These are phyloP conservation scores for Masnerella sp. DNA, from an alignment of 2,888 invertebrate genomes.

Conservation along the genomic window DNA sequence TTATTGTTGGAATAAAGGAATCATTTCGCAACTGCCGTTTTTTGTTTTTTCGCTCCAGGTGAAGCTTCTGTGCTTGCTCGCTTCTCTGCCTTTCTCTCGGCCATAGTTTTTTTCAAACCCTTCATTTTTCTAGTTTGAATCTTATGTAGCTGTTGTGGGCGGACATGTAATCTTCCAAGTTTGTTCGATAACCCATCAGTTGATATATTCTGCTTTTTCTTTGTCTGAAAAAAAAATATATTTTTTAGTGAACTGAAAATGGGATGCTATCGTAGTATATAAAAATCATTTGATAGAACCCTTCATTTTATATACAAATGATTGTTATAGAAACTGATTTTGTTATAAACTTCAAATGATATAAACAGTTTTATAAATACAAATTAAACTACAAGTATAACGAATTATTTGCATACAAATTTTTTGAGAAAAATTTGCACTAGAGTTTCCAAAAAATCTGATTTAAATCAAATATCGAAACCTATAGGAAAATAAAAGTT, in stretches of 20 bases:
- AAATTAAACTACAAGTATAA: no score
- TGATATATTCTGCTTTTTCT: conserved; percentile 94
- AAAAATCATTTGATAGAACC: neutral
- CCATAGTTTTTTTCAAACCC: conserved; percentile 87
- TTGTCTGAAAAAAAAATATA: conserved; percentile 78
- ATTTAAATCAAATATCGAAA: no score
- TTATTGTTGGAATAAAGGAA: neutral
- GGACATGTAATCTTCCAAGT: conserved; percentile 95
- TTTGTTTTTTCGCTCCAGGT: conserved; percentile 18
- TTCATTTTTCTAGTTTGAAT: conserved; percentile 95
- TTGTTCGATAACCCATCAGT: conserved; percentile 92
- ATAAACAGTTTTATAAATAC: no score
- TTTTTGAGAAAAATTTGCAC: no score
- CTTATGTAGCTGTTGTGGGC: conserved; percentile 89
- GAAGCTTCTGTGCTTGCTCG: conserved; percentile 1
- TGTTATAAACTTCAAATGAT: no score
- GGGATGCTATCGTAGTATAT: no score
- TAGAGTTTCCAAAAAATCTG: no score
- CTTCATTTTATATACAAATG: conserved; percentile 1
- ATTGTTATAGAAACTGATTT: no score
- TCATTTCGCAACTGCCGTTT: conserved; percentile 8
- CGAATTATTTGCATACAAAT: no score
- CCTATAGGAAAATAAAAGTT: no score
- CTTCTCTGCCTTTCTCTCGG: conserved; percentile 82
- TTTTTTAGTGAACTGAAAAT: neutral